Conservation (phyloP, 2,797 vertebrate genomes). For the Podargus strigoides region DNA sequence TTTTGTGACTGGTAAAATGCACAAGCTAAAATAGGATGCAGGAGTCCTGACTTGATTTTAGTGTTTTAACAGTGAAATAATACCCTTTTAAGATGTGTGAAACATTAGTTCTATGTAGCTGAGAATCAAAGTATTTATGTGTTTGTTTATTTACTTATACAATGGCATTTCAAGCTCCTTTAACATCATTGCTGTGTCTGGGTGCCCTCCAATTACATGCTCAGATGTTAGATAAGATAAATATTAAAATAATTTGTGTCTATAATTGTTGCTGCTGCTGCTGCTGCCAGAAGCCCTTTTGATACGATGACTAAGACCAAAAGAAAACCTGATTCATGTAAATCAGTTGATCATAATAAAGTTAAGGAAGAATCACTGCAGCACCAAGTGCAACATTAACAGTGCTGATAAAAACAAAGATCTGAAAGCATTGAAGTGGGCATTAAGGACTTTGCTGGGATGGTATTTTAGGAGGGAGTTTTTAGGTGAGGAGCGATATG, state of each 20-base stretch:
- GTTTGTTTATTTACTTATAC: slow-evolving; percentile 44
- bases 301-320: neutral
- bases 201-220: slow-evolving; percentile 40
- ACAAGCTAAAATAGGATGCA: neutral
- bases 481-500: neutral
- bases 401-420: neutral
- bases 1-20: neutral
- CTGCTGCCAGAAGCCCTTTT: slow-evolving; percentile 34
- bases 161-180: slow-evolving; percentile 34
- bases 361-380: neutral
- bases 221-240: slow-evolving; percentile 56
- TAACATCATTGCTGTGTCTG: neutral
- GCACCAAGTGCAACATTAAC: neutral
- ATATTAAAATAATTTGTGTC: slow-evolving; percentile 27
- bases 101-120: neutral
- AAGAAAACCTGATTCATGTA: neutral
- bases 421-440: neutral
- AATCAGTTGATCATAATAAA: neutral
- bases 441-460: neutral
- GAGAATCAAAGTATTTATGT: slow-evolving; percentile 19
- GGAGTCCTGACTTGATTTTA: neutral
- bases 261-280: slow-evolving; percentile 7
- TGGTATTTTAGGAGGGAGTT: neutral
- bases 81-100: neutral
- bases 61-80: neutral